Evolutionary conservation across 64 coral and sea anemone species (phyloP).

Genomic region (Montipora cactus): DNA sequence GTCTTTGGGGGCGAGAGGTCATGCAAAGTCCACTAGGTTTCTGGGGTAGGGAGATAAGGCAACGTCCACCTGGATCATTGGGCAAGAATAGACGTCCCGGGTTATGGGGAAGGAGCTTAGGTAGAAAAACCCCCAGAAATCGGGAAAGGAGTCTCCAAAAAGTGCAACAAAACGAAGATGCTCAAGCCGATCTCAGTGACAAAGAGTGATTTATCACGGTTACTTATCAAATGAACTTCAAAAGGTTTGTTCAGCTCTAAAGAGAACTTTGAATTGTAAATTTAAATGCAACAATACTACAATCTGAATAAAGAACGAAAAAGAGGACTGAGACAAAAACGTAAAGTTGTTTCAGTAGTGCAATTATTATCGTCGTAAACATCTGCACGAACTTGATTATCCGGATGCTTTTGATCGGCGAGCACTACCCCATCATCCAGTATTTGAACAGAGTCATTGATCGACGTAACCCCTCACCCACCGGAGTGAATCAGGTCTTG

Average conservation of each 20-base stretch:
- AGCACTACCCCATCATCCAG: too few relatives aligned
- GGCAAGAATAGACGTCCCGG: background rate
- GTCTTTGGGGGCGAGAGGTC: background rate
- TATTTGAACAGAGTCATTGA: too few relatives aligned
- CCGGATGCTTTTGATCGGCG: too few relatives aligned
- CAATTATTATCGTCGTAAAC: too few relatives aligned
- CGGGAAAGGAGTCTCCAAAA: background rate
- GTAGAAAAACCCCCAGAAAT: too few relatives aligned
- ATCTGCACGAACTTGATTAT: too few relatives aligned
- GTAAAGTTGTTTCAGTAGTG: too few relatives aligned
- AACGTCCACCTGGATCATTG: background rate
- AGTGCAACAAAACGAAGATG: background rate
- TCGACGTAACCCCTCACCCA: too few relatives aligned
- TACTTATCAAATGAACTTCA: background rate
- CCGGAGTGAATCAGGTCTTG: too few relatives aligned
- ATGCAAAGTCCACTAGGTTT: background rate
- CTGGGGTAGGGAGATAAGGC: background rate
- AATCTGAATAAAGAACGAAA: slow-evolving; percentile 4
- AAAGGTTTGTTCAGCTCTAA: background rate
- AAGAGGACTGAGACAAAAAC: background rate
- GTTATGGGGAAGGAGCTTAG: background rate
- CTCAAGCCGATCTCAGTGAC: background rate
- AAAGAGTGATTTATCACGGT: background rate
- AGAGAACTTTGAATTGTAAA: background rate
- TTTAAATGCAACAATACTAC: background rate